Evolutionary conservation across 2,888 invertebrate species (phyloP).

Genomic region (Scelioninae gen. 2): DNA sequence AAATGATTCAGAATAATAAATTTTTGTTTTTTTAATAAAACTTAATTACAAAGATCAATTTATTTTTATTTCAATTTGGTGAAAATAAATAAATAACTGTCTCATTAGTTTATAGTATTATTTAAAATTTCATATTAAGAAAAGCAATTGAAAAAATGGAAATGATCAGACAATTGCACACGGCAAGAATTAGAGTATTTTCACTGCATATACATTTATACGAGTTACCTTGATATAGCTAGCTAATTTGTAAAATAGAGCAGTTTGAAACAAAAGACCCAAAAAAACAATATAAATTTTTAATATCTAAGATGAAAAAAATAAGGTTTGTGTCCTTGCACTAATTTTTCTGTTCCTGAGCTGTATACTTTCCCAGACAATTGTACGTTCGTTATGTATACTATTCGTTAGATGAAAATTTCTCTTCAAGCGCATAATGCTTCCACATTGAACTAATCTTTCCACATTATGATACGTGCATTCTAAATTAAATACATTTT

Average conservation of each 20-base stretch:
- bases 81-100: too few species aligned
- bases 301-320: slow-evolving; percentile 28
- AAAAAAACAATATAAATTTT: slow-evolving; percentile 40
- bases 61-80: too few species aligned
- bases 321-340: slow-evolving; percentile 34
- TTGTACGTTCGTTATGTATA: slow-evolving; percentile 17
- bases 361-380: slow-evolving; percentile 32
- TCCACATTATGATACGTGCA: slow-evolving; percentile 25
- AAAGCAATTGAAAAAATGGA: too few species aligned
- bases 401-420: slow-evolving; percentile 16
- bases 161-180: too few species aligned
- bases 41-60: too few species aligned
- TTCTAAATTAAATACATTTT: slow-evolving; percentile 48
- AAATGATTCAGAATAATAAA: too few species aligned
- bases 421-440: slow-evolving; percentile 12
- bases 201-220: too few species aligned
- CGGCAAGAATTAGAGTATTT: too few species aligned
- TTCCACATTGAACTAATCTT: slow-evolving; percentile 21
- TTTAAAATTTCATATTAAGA: too few species aligned
- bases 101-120: too few species aligned
- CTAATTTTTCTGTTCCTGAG: slow-evolving; percentile 38
- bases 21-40: too few species aligned
- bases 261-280: slow-evolving; percentile 10
- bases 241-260: slow-evolving; percentile 2
- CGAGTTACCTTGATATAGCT: neutral